Conservation (phyloP, 1,140 invertebrate genomes). For the Calliopsis andreniformis region DNA sequence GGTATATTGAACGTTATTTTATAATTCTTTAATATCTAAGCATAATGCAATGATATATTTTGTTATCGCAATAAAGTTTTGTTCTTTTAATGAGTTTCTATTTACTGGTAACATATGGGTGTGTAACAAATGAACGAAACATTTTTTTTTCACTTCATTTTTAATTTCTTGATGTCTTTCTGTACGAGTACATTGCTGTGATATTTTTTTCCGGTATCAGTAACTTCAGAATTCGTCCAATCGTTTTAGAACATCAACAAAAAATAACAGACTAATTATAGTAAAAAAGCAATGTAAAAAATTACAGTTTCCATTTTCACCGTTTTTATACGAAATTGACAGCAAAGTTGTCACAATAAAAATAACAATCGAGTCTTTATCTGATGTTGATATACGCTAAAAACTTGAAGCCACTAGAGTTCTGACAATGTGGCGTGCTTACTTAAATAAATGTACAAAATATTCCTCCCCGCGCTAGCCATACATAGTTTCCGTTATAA, state of each 20-base stretch:
- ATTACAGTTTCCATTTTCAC: conserved; percentile 46
- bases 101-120: too few species aligned
- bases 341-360: conserved; percentile 38
- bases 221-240: conserved; percentile 47
- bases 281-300: conserved; percentile 70
- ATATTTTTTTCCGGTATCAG: conserved; percentile 37
- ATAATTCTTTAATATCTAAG: neutral
- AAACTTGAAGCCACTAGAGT: conserved; percentile 69
- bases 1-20: conserved; percentile 23
- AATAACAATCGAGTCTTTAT: conserved; percentile 61
- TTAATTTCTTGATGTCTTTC: conserved; percentile 58
- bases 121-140: conserved; percentile 16
- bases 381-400: conserved; percentile 60
- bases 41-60: conserved; percentile 4
- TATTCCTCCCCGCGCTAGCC: conserved; percentile 68
- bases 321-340: conserved; percentile 35
- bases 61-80: conserved; percentile 18
- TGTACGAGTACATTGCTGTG: conserved; percentile 62
- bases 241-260: conserved; percentile 47
- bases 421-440: conserved; percentile 62
- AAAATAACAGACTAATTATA: conserved; percentile 56
- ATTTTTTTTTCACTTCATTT: conserved; percentile 55
- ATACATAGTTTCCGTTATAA: conserved; percentile 64
- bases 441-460: conserved; percentile 80
- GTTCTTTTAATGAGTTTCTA: neutral